Base-by-base conservation (phyloP, 2,888 invertebrate species). In the Parnassius glacialis region DNA sequence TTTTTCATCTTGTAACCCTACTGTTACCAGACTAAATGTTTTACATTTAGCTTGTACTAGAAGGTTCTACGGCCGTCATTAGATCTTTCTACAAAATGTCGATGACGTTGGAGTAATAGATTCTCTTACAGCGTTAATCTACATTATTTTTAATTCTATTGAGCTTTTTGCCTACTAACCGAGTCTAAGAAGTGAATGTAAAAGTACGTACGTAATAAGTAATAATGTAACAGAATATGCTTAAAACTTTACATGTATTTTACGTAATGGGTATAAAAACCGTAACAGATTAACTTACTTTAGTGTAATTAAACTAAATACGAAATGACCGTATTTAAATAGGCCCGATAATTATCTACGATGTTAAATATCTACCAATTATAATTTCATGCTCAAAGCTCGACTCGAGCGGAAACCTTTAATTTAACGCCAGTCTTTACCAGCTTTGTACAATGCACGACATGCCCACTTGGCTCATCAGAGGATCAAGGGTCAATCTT, bases 401-500 rank as follows among this genome's bases (percentile, higher is more conserved):
- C 11, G 25, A 56, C 44, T 16, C 2, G 7, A 59, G 59, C 64
- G 57, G 57, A 59, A 61, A 57, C 54, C 43, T 57, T 57, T 54
- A 44, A 51, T 52, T 59, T 52, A 45, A 51, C 41, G 13, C 41
- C 48, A 45, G 51, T 12, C 44, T 55, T 50, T 42, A 58, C 45
- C 13, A 10, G 41, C 52, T 51, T n/a, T 11, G 47, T 16, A 57
- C 56, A 57, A 58, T 57, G 42, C 48, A 55, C 54, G 72, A 75
- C 74, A 74, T 72, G 74, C 68, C 73, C 72, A 68, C 71, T 73
- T 72, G 68, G 59, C 70, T 69, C 65, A 73, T 61, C 67, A 63
- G 67, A 65, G 76, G 81, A 77, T 81, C 80, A 79, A 69, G 73
- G 84, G 83, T 82, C 81, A 82, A 70, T 71, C 71, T 74, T 81